These are phyloP conservation scores for Parasteatoda lunata DNA, from an alignment of 2,888 invertebrate species.

Conservation along the genomic window DNA sequence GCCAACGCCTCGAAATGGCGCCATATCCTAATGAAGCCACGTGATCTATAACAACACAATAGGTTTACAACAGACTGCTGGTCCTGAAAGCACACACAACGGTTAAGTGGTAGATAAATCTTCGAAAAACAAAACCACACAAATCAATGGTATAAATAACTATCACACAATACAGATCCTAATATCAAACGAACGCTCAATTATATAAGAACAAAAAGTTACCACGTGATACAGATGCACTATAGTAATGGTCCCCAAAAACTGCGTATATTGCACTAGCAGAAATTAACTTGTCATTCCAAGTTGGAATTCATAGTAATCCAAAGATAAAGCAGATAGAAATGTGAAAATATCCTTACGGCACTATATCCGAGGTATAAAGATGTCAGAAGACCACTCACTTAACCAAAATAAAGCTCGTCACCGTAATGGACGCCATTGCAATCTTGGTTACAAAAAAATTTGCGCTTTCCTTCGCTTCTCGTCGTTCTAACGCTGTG, in stretches of 20 bases:
- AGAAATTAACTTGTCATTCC: conserved; percentile 16
- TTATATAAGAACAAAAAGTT: conserved; percentile 57
- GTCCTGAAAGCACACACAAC: conserved; percentile 16
- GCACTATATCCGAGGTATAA: neutral
- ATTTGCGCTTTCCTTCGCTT: conserved; percentile 33
- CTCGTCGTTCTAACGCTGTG: conserved; percentile 57
- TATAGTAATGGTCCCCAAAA: conserved; percentile 45
- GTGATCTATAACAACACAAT: conserved; percentile 49
- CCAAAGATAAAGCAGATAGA: conserved; percentile 15
- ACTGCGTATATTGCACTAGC: conserved; percentile 34
- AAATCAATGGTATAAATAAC: too few relatives aligned
- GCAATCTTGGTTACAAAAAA: conserved; percentile 57
- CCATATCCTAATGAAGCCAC: conserved; percentile 66
- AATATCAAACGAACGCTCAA: conserved; percentile 32
- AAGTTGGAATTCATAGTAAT: conserved; percentile 1
- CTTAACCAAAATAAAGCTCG: neutral
- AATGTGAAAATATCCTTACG: conserved; percentile 1
- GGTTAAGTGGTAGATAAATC: too few relatives aligned
- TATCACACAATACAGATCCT: too few relatives aligned
- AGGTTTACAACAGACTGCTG: conserved; percentile 14
- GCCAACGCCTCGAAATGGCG: conserved; percentile 69
- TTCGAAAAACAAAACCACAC: too few relatives aligned
- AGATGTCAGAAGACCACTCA: neutral
- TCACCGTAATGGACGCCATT: conserved; percentile 55
- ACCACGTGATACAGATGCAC: conserved; percentile 68